phyloP scores from a whole-genome alignment of 1,140 invertebrate genomes.

The Brachystomella parvula region DNA sequence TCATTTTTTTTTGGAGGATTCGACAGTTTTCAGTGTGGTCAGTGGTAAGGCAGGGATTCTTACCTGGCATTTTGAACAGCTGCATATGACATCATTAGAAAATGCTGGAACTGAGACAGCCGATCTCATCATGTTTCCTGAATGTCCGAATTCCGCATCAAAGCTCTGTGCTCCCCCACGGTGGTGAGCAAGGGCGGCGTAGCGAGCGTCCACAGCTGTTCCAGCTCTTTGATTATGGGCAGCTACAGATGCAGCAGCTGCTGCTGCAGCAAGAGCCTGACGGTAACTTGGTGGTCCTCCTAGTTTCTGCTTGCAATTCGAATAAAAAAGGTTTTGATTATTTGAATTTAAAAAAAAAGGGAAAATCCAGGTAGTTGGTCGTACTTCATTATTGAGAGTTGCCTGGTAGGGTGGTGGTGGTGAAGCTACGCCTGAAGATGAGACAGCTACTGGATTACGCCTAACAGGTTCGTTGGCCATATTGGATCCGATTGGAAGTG shows the following conservation, averaged over 20 bases:
- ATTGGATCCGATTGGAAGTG: neutral
- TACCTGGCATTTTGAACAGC: conserved; percentile 37
- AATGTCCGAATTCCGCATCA: conserved; percentile 15
- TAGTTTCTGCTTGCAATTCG: neutral
- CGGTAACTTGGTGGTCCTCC: conserved; percentile 31
- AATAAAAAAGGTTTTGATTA: neutral
- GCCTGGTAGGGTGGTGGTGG: conserved; percentile 12
- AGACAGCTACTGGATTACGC: neutral
- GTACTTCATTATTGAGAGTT: neutral
- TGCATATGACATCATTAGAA: conserved; percentile 33
- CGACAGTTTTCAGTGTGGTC: too few relatives aligned
- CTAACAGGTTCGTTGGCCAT: neutral
- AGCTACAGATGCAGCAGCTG: conserved; percentile 5
- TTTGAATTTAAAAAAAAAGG: neutral
- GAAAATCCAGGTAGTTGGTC: neutral
- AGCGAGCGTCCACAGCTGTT: neutral
- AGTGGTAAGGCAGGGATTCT: too few relatives aligned
- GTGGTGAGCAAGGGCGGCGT: conserved; percentile 11
- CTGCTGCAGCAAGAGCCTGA: conserved; percentile 31
- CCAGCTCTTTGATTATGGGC: neutral
- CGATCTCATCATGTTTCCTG: conserved; percentile 21
- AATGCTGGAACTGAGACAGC: conserved; percentile 33
- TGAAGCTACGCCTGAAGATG: neutral
- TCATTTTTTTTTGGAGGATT: too few relatives aligned
- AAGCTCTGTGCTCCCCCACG: conserved; percentile 33